A percentile compares a stretch with the other conserved stretches of the same genome.
phyloP scores from a whole-genome alignment of 1,140 invertebrate genomes.

The Leptinotarsa texana region DNA sequence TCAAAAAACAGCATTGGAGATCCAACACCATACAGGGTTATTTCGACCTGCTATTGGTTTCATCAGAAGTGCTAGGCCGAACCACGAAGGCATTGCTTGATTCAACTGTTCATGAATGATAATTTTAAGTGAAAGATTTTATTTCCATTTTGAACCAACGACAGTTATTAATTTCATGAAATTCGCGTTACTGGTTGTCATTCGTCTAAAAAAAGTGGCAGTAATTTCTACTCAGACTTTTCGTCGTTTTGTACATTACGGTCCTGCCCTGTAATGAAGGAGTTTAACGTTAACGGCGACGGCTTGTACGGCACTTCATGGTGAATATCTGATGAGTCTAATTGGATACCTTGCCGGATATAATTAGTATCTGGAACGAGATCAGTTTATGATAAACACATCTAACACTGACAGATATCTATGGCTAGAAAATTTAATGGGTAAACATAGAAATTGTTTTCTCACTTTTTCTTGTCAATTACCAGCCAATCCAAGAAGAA shows the following conservation, averaged over 20 bases:
- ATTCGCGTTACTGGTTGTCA: no score
- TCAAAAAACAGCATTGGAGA: no score
- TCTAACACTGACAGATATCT: conserved; percentile 11
- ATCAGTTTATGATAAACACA: conserved; percentile 24
- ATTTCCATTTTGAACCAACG: no score
- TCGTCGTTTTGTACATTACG: not conserved
- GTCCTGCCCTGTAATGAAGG: not conserved
- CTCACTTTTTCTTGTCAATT: conserved; percentile 3
- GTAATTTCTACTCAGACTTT: no score
- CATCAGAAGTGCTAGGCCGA: no score
- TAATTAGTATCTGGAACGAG: conserved; percentile 28
- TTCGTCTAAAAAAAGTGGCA: no score
- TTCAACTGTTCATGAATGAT: no score
- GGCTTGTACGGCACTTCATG: conserved; percentile 6
- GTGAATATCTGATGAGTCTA: conserved; percentile 26
- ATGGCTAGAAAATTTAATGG: conserved; percentile 2
- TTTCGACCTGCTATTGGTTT: no score
- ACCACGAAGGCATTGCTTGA: no score
- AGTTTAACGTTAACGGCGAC: conserved; percentile 7
- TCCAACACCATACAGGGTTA: no score
- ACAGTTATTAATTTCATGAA: no score
- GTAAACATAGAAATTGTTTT: not conserved
- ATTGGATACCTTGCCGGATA: conserved; percentile 31
- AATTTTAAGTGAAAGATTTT: no score
- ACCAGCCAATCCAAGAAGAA: not conserved